Evolutionary conservation across 2,797 vertebrate species (phyloP).

Genomic region (Falco naumanni): DNA sequence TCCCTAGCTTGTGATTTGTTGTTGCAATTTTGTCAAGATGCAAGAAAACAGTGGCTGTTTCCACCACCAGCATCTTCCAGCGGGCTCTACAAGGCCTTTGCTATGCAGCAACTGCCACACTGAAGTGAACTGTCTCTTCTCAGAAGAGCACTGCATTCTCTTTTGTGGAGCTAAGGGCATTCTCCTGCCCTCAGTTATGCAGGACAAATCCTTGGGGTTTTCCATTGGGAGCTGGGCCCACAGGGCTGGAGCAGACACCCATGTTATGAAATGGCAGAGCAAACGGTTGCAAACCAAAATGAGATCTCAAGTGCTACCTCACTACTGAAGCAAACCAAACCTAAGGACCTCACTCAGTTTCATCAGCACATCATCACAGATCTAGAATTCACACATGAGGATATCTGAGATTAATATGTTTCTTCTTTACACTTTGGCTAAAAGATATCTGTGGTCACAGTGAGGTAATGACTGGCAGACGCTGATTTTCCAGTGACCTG

Average conservation of each 20-base stretch:
- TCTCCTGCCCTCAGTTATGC: background rate
- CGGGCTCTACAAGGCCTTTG: background rate
- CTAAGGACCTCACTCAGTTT: background rate
- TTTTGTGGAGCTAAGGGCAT: background rate
- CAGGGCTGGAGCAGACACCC: background rate
- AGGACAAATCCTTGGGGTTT: background rate
- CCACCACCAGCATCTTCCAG: background rate
- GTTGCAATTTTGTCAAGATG: conserved; percentile 1
- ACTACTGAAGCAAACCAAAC: background rate
- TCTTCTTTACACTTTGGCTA: background rate
- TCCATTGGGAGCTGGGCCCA: background rate
- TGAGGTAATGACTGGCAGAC: conserved; percentile 32
- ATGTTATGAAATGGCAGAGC: background rate
- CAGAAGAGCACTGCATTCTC: background rate
- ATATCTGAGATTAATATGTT: background rate
- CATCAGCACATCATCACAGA: background rate
- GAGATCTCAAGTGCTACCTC: background rate
- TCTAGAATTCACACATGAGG: background rate
- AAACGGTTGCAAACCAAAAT: background rate
- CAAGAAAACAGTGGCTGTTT: background rate
- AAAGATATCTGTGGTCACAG: background rate
- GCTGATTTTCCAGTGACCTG: conserved; percentile 45
- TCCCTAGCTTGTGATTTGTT: conserved; percentile 8
- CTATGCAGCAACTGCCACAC: background rate
- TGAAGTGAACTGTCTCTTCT: background rate